These are phyloP conservation scores for Salvelinus namaycush DNA, from an alignment of 2,113 vertebrate genomes.

Conservation along the genomic window DNA sequence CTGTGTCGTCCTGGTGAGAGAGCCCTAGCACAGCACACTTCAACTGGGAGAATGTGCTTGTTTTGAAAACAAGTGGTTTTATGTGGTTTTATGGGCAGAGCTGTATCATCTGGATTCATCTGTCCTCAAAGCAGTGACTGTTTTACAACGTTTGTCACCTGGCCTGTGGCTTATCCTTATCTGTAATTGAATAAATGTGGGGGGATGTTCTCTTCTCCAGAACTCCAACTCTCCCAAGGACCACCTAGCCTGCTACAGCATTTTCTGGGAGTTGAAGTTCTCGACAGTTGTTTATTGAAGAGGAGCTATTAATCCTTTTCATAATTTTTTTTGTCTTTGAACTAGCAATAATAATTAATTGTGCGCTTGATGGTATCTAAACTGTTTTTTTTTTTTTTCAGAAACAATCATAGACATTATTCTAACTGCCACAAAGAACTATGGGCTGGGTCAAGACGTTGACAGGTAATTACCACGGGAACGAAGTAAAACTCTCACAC, in stretches of 20 bases:
- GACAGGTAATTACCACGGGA: conserved; percentile 80
- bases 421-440: conserved; percentile 87
- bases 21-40: conserved; percentile 47
- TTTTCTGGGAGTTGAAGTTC: conserved; percentile 13
- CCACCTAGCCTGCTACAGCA: conserved; percentile 47
- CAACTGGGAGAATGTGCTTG: conserved; percentile 68
- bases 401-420: conserved; percentile 93
- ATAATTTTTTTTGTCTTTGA: not conserved
- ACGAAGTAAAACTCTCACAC: not conserved
- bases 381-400: conserved; percentile 52
- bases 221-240: conserved; percentile 32
- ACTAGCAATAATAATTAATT: not conserved
- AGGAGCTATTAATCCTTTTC: conserved; percentile 14
- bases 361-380: not conserved
- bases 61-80: conserved; percentile 8
- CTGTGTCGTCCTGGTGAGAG: conserved; percentile 20
- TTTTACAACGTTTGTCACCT: not conserved
- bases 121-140: not conserved
- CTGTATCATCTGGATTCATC: conserved; percentile 31
- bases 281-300: conserved; percentile 32
- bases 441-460: conserved; percentile 84
- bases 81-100: conserved; percentile 60
- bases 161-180: conserved; percentile 44
- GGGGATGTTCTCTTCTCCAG: conserved; percentile 40
- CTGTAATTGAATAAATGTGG: conserved; percentile 49